Conservation (phyloP, 2,113 vertebrate genomes). For the Peucedramus taeniatus region DNA sequence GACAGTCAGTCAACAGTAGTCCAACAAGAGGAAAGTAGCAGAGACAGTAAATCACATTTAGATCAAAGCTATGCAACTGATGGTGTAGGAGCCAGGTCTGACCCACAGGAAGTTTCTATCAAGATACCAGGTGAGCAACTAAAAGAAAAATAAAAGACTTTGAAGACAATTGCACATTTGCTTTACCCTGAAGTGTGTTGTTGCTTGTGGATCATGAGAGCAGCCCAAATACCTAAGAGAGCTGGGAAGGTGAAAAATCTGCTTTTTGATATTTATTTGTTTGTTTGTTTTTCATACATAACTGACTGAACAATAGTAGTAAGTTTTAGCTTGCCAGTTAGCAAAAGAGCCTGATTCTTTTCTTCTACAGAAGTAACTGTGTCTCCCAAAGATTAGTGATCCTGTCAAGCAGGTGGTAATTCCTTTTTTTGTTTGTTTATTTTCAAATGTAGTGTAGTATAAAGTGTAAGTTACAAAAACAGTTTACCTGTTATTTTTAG, state of each 20-base stretch:
- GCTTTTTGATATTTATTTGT: neutral
- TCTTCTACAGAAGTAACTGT: neutral
- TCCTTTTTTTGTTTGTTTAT: neutral
- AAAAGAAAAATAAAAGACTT: neutral
- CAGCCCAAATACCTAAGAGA: neutral
- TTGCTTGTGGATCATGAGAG: neutral
- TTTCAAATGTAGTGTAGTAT: neutral
- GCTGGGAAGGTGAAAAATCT: neutral
- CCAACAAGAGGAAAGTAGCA: neutral
- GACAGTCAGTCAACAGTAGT: neutral
- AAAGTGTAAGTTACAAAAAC: neutral
- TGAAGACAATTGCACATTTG: neutral
- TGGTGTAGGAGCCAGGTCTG: neutral
- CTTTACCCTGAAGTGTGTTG: neutral
- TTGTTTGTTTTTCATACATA: neutral
- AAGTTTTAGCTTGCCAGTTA: conserved; percentile 2
- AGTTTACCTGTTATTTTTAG: neutral
- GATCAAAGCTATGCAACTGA: neutral
- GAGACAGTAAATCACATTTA: neutral
- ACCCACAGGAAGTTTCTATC: neutral
- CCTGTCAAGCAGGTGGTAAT: conserved; percentile 9
- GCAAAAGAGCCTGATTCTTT: conserved; percentile 21
- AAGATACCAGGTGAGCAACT: neutral
- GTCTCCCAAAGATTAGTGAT: conserved; percentile 37
- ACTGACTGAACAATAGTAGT: conserved; percentile 4